A percentile compares a stretch with the other conserved stretches of the same genome.
These are phyloP conservation scores for Sycophila sp. DNA, from an alignment of 1,140 invertebrate species.

Conservation along the genomic window DNA sequence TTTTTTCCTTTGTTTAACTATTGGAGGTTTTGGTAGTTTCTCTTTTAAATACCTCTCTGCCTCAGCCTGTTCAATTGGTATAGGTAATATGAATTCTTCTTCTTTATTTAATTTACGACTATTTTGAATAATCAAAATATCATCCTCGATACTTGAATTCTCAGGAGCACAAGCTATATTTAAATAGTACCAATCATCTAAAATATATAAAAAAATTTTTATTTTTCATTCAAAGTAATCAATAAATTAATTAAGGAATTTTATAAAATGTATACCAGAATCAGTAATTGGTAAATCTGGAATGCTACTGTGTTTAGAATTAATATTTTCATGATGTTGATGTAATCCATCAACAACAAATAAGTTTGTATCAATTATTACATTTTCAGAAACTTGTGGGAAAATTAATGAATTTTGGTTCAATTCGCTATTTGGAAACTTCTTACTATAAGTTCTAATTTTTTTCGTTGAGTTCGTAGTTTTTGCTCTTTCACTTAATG, in stretches of 20 bases:
- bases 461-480: not conserved
- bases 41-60: not conserved
- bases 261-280: constrained; percentile 1
- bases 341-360: not conserved
- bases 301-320: not conserved
- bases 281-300: not conserved
- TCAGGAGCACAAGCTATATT: not conserved
- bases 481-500: not conserved
- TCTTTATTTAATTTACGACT: not conserved
- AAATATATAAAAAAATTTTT: not conserved
- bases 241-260: not conserved
- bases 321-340: not conserved
- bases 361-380: no score
- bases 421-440: not conserved
- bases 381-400: no score
- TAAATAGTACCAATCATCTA: constrained; percentile 10
- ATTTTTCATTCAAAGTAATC: not conserved
- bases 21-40: not conserved
- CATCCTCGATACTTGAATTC: not conserved
- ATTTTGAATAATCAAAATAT: not conserved
- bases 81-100: not conserved
- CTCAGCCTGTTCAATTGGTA: not conserved
- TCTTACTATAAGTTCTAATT: not conserved
- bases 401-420: no score
- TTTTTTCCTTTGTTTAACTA: not conserved